Evolutionary conservation across 2,797 vertebrate genomes (phyloP), one percentile per base, ranked within the genome.

Genomic region (Pyrocephalus nanus): DNA sequence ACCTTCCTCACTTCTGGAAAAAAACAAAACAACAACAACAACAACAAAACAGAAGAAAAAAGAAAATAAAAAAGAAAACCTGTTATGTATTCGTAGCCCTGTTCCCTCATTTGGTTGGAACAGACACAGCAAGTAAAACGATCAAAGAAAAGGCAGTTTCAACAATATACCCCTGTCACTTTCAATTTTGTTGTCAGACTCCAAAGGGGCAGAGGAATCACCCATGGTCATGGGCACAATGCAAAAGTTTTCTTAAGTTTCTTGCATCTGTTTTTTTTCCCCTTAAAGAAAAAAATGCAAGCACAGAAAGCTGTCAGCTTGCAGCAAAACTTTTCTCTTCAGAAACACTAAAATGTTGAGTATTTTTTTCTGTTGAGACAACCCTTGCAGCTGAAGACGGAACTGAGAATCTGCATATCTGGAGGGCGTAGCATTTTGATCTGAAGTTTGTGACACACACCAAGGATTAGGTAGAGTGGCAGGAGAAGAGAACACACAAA

Each of bases 81-180:
- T 85, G 42, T 29, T 86, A 77, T 36, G 27, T 64, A 76, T 85
- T 89, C 3, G 9, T 40, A 87, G 67, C 38, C 71, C 73, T 15
- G 3, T 78, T 92, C 72, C 40, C 48, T 90, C 88, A 43, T 78
- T 92, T 89, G 76, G 75, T 32, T 62, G 66, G 74, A 95, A 95
- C 55, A 93, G 92, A 91, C 71, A 90, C 45, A 71, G 69, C 84
- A 92, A 96, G 84, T 43, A 95, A 96, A 92, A 80, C 29, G 86
- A 92, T 94, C 92, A 96, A 96, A 96, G 94, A 93, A 92, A 96
- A 96, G 48, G 69, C 91, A 95, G 53, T 92, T 93, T 86, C 91
- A 95, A 94, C 94, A 94, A 89, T 93, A 94, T 85, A 79, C 58
- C 66, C 93, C 80, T 94, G 89, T 96, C 93, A 88, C 83, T 91